Evolutionary conservation across 2,888 invertebrate species (phyloP), one percentile per base, ranked within the genome.

Genomic region (Andricus quercusramuli): DNA sequence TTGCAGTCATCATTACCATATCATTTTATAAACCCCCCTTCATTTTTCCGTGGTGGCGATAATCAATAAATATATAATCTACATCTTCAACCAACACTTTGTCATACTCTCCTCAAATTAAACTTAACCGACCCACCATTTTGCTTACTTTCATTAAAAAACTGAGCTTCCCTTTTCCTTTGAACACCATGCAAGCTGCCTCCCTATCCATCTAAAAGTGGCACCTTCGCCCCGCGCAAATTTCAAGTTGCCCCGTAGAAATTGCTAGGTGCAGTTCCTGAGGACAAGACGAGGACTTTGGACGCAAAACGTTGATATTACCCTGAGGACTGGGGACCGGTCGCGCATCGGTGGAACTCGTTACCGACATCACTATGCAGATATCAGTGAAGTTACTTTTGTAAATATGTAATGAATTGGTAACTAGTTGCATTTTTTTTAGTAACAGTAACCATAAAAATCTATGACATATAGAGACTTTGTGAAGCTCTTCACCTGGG

Each of bases 201-300:
- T 29, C 20, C 44, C 47, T 41, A 22, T 74, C 80, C 79, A 64
- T 76, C 59, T 78, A 80, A 88, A 89, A 88, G 85, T 87, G 80
- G 87, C 85, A 88, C 85, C 90, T 88, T 89, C 83, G 85, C 84
- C 85, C 87, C 86, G 83, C 85, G 87, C 88, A 90, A 90, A 90
- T 90, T 89, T 86, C 86, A 88, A 87, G 88, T 89, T 88, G 5
- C 32, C 32, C 51, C 6, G 25, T 56, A 56, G 74, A 70, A 70
- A 81, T 70, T 70, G 47, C 29, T 29, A 70, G 44, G 68, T 68
- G 22, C 25, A 68, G 25, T 70, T 70, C 29, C 70, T 70, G 70
- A 29, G 29, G 29, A 44, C 15, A 25, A 68, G 44, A 44, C 47
- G 68, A 29, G 68, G 68, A 25, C 68, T 41, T 68, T 68, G 44